Evolutionary conservation across 2,113 vertebrate genomes (phyloP).

Genomic region (Pan troglodytes): DNA sequence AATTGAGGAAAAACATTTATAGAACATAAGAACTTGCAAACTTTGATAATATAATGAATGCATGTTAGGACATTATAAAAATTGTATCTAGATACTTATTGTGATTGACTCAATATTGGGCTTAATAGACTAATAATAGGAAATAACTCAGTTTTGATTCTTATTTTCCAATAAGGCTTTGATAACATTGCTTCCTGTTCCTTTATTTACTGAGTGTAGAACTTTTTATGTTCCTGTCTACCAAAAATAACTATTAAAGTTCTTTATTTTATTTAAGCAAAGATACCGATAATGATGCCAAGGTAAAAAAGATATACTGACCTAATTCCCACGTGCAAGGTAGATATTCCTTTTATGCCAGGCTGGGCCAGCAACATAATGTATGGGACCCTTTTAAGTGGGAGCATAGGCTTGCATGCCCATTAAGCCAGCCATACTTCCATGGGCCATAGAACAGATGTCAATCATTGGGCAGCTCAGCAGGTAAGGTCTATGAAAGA

Average conservation of each 20-base stretch:
- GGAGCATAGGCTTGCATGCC: neutral
- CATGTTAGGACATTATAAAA: neutral
- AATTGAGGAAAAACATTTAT: neutral
- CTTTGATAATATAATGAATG: neutral
- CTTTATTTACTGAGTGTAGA: neutral
- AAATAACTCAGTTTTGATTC: neutral
- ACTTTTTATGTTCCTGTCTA: neutral
- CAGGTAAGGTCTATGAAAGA: neutral
- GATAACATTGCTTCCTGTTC: neutral
- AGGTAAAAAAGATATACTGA: neutral
- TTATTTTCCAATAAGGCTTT: neutral
- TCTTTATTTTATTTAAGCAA: constrained; percentile 23
- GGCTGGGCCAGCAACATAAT: neutral
- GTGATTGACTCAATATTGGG: neutral
- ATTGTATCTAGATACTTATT: neutral
- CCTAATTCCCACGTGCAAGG: neutral
- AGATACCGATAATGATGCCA: neutral
- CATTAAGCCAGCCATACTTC: neutral
- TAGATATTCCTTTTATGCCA: neutral
- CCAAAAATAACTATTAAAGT: constrained; percentile 16
- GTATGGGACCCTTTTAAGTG: neutral
- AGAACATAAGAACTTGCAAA: neutral
- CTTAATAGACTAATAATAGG: neutral
- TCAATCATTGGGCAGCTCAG: neutral
- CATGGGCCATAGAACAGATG: neutral